These are phyloP conservation scores for Arenaria interpres DNA, from an alignment of 2,113 vertebrate species.

Conservation along the genomic window DNA sequence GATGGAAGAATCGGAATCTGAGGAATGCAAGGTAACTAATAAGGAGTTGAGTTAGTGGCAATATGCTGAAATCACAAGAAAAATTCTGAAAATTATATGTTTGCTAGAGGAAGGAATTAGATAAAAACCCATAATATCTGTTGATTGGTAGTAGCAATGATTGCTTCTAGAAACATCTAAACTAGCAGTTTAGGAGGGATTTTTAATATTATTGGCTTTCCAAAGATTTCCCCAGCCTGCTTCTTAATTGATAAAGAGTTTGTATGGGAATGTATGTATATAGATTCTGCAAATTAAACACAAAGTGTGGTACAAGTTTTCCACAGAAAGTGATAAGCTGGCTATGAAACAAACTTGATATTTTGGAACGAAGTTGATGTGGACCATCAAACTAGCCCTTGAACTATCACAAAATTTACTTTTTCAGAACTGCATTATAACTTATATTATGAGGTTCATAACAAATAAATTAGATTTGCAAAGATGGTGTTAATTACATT, in stretches of 20 bases:
- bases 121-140: neutral
- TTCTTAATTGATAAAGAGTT: neutral
- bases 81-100: neutral
- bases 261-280: neutral
- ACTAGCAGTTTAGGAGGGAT: neutral
- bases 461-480: neutral
- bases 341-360: neutral
- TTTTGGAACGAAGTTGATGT: neutral
- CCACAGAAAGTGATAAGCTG: neutral
- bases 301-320: neutral
- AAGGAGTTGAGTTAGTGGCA: neutral
- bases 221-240: neutral
- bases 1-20: neutral
- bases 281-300: neutral
- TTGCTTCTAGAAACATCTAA: neutral
- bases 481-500: neutral
- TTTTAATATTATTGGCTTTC: neutral
- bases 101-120: neutral
- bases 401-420: neutral
- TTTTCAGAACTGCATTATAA: neutral
- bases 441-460: neutral
- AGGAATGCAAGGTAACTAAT: slow-evolving; percentile 41
- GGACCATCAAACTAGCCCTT: neutral
- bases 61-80: neutral
- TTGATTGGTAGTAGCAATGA: neutral